These are phyloP conservation scores for Drosophila nr. medialis DNA, from an alignment of 2,888 invertebrate species.

Conservation along the genomic window DNA sequence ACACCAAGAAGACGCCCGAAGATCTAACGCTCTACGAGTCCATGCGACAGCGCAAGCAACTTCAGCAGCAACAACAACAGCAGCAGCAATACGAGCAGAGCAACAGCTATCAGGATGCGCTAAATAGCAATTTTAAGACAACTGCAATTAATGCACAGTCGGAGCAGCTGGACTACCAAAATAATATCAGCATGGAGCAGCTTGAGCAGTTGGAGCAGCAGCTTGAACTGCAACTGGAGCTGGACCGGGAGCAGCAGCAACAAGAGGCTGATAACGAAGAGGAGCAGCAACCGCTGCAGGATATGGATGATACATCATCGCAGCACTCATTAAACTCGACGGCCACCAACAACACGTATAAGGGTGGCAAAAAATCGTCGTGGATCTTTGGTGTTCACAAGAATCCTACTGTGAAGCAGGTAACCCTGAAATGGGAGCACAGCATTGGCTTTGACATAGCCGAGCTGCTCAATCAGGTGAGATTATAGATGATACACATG, in stretches of 20 bases:
- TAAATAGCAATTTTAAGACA: constrained; percentile 73
- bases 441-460: constrained; percentile 81
- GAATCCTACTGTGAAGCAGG: constrained; percentile 84
- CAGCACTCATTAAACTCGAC: constrained; percentile 70
- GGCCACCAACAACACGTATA: constrained; percentile 58
- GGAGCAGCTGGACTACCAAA: constrained; percentile 67
- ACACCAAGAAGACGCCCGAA: constrained; percentile 88
- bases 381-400: constrained; percentile 84
- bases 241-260: constrained; percentile 22
- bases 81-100: constrained; percentile 49
- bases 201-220: constrained; percentile 30
- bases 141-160: constrained; percentile 66
- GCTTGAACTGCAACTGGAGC: constrained; percentile 19
- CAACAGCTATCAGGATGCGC: constrained; percentile 60
- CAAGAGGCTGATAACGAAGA: constrained; percentile 28
- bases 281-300: constrained; percentile 26
- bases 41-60: constrained; percentile 77
- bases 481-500: background rate
- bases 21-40: constrained; percentile 83
- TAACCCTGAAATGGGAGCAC: constrained; percentile 81
- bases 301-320: constrained; percentile 58
- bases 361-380: constrained; percentile 64
- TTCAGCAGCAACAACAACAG: constrained; percentile 59
- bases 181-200: constrained; percentile 58
- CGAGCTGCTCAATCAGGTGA: constrained; percentile 79